phyloP scores from a whole-genome alignment of 2,888 invertebrate species.

The Eueremaeus valkanovi region DNA sequence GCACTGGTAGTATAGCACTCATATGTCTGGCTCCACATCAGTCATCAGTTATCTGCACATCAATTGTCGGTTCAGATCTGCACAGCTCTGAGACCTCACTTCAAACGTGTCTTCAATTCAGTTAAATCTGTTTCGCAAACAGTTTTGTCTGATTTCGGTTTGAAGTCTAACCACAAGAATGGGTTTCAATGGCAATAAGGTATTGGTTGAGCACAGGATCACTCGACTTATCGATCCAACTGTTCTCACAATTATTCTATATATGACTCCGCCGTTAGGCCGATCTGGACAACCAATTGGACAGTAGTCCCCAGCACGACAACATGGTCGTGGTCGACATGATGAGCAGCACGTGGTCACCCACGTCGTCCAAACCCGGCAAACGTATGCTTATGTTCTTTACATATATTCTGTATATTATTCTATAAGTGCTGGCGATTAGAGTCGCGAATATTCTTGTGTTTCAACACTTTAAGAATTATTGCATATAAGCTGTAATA shows the following conservation, averaged over 20 bases:
- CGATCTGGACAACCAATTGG: not conserved
- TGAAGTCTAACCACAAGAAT: conserved; percentile 1
- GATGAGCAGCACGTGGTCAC: conserved; percentile 6
- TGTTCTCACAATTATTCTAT: too few species aligned
- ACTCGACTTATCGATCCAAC: not conserved
- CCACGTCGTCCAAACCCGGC: not conserved
- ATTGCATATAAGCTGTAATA: not conserved
- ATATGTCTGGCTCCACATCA: conserved; percentile 6
- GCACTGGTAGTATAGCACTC: not conserved
- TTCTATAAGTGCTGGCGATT: not conserved
- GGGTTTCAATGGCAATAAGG: conserved; percentile 29
- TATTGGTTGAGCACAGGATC: not conserved
- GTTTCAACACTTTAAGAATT: not conserved
- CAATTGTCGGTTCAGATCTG: conserved; percentile 2
- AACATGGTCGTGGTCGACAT: conserved; percentile 8
- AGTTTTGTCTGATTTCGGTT: not conserved
- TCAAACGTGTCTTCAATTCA: conserved; percentile 16
- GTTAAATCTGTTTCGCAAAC: not conserved
- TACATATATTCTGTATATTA: not conserved
- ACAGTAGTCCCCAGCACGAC: conserved; percentile 19
- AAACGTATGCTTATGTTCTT: not conserved
- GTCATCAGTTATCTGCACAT: conserved; percentile 18
- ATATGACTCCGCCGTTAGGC: not conserved
- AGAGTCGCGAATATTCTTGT: conserved; percentile 2
- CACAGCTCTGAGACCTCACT: not conserved